Conservation (phyloP, 2,113 vertebrate species). For the Pseudopodoces humilis region DNA sequence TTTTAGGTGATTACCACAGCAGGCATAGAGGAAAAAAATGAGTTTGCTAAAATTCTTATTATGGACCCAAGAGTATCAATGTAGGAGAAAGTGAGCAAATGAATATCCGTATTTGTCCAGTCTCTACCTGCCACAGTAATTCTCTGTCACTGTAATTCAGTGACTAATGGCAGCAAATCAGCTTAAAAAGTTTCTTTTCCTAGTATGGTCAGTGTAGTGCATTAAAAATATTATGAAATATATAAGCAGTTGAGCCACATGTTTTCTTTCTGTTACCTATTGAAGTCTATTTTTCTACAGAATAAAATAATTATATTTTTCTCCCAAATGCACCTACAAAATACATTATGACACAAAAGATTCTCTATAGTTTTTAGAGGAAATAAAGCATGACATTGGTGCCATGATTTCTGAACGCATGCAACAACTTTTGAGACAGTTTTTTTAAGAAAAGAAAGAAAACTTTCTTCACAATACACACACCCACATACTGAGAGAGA, state of each 20-base stretch:
- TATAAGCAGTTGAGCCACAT: neutral
- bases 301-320: neutral
- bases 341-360: rapidly evolving
- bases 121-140: neutral
- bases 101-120: neutral
- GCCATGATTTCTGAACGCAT: neutral
- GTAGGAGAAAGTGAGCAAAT: neutral
- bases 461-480: neutral
- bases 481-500: neutral
- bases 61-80: neutral
- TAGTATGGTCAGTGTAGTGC: neutral
- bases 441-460: neutral
- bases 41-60: neutral
- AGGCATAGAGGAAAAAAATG: neutral
- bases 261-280: neutral
- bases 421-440: neutral
- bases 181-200: neutral
- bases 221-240: neutral
- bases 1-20: neutral
- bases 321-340: neutral
- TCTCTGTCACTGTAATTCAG: neutral
- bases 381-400: neutral
- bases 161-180: neutral
- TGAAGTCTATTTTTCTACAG: neutral
- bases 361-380: neutral